Evolutionary conservation across 2,113 vertebrate genomes (phyloP).

Genomic region (Elephas maximus): DNA sequence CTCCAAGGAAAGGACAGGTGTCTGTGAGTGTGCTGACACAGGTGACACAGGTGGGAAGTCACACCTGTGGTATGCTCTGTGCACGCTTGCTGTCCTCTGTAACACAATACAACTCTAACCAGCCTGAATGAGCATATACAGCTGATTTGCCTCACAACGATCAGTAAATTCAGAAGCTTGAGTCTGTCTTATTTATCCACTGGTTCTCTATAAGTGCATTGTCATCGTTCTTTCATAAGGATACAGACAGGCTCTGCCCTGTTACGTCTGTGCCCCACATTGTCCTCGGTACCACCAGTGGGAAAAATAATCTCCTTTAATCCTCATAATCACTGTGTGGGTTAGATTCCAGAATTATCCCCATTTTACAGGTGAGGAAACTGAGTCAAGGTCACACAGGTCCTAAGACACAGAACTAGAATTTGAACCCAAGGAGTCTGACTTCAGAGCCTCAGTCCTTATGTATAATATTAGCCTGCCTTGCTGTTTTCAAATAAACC

Average conservation of each 20-base stretch:
- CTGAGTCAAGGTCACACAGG: background rate
- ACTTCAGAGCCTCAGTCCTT: background rate
- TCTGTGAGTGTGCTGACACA: no score
- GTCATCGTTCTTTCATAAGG: background rate
- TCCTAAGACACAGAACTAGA: background rate
- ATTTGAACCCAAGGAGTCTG: background rate
- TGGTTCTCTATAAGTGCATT: background rate
- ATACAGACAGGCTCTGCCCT: background rate
- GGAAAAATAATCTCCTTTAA: background rate
- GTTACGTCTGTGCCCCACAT: fast-evolving
- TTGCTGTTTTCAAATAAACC: background rate
- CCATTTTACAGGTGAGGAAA: no score
- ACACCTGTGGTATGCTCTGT: fast-evolving
- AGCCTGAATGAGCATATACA: no score
- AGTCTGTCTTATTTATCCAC: no score
- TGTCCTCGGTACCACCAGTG: background rate
- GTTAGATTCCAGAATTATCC: no score
- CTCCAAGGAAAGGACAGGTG: background rate
- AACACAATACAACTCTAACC: background rate
- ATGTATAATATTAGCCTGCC: background rate
- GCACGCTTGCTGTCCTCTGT: no score
- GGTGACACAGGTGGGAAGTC: no score
- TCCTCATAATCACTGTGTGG: no score
- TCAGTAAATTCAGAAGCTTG: background rate
- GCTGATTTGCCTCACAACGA: background rate